phyloP scores from a whole-genome alignment of 2,113 vertebrate species.

The Sinocyclocheilus anophthalmus region DNA sequence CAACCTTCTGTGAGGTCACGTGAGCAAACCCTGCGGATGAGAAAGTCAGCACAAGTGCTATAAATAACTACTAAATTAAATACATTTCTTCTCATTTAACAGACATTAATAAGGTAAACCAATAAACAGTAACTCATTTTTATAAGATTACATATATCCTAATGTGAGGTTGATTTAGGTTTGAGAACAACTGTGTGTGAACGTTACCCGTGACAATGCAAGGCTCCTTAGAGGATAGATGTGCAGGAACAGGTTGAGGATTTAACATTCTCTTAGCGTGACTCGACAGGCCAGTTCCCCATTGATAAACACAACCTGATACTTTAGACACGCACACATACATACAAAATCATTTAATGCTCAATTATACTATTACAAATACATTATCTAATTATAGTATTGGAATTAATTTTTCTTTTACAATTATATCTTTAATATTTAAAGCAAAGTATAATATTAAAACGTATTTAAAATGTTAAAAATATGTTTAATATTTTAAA shows the following conservation, averaged over 20 bases:
- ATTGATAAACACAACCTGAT: conserved; percentile 84
- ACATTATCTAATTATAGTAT: too few relatives aligned
- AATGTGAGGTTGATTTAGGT: background rate
- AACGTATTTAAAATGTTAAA: too few relatives aligned
- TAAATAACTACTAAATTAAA: background rate
- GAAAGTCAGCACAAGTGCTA: background rate
- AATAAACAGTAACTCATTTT: background rate
- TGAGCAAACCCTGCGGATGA: conserved; percentile 75
- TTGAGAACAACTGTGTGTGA: background rate
- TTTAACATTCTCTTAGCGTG: conserved; percentile 76
- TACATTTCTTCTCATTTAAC: background rate
- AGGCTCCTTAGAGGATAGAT: conserved; percentile 82
- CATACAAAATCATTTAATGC: background rate
- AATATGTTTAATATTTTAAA: too few relatives aligned
- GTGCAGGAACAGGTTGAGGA: conserved; percentile 75
- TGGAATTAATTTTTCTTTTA: too few relatives aligned
- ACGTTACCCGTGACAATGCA: conserved; percentile 82
- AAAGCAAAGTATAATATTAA: too few relatives aligned
- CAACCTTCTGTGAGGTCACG: conserved; percentile 70
- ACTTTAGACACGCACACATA: conserved; percentile 65
- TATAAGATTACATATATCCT: background rate
- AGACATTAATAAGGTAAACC: background rate
- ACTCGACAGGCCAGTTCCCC: conserved; percentile 87
- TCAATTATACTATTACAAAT: too few relatives aligned
- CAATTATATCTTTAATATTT: too few relatives aligned